Conservation (phyloP, 2,888 invertebrate species). For the Mactromeris polynyma region DNA sequence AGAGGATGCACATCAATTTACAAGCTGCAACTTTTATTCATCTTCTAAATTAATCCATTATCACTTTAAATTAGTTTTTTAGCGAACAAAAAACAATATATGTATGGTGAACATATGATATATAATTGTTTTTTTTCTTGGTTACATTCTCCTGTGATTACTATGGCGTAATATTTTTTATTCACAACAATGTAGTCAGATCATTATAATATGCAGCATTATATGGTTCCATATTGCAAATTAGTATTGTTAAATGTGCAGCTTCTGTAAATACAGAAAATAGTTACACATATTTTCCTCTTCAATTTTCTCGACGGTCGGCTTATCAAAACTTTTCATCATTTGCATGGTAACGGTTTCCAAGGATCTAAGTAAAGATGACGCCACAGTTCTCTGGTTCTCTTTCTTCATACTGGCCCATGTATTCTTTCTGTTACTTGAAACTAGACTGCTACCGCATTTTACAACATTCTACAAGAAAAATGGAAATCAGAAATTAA, state of each 20-base stretch:
- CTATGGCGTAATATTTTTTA: no score
- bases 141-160: no score
- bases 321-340: conserved; percentile 72
- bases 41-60: no score
- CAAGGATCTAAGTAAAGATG: conserved; percentile 77
- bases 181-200: no score
- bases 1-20: no score
- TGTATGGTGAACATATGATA: no score
- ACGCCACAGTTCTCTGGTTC: conserved; percentile 66
- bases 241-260: not conserved
- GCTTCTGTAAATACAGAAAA: not conserved
- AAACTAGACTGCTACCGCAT: conserved; percentile 75
- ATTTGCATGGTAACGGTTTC: conserved; percentile 77
- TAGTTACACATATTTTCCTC: conserved; percentile 71
- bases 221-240: not conserved
- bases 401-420: conserved; percentile 72
- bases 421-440: conserved; percentile 68
- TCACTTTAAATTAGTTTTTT: no score
- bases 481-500: no score
- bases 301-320: conserved; percentile 72
- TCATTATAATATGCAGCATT: no score
- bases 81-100: no score
- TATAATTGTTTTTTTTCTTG: no score
- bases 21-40: no score
- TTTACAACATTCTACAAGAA: conserved; percentile 74